Base-by-base conservation (phyloP, 2,797 vertebrate genomes). In the Centropyge bicolor region DNA sequence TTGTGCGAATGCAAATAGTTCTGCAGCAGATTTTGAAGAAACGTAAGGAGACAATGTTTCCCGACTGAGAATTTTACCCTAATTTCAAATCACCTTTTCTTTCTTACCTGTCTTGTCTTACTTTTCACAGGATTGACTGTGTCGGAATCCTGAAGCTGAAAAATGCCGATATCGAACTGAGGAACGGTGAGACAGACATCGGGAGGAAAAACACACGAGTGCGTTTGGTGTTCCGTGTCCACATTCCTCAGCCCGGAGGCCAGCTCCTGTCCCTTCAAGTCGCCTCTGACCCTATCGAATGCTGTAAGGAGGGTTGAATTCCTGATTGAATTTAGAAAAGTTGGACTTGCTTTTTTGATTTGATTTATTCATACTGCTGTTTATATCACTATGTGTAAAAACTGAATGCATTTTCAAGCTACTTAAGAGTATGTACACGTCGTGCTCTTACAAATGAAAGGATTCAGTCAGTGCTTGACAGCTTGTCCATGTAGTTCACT, bases 121-220 rank as follows among this genome's bases (percentile, higher is more conserved):
- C 12, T 14, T 46, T 74, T 55, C 11, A 8, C 84, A 99, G 98
- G 88, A 98, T 99, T 19, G 98, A 99, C 94, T 99, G 98, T 0
- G 98, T 98, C 0, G 98, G 98, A 71, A 99, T 99, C 90, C 91
- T 99, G 89, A 99, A 99, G 91, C 94, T 99, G 67, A 95, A 97
- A 78, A 99, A 99, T 0, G 98, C 98, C 0, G 98, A 99, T 92
- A 99, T 99, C 0, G 98, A 99, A 90, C 94, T 99, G 81, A 96
- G 97, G 79, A 98, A 98, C 69, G 97, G 98, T 0, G 98, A 99
- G 95, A 99, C 98, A 0, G 98, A 99, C 93, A 97, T 99, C 0
- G 98, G 98, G 8, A 92, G 98, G 45, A 99, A 99, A 95, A 99
- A 99, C 94, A 99, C 98, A 0, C 96, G 98, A 0, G 98, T 99